phyloP scores from a whole-genome alignment of 2,797 vertebrate species.

The Sebastes hubbsi region DNA sequence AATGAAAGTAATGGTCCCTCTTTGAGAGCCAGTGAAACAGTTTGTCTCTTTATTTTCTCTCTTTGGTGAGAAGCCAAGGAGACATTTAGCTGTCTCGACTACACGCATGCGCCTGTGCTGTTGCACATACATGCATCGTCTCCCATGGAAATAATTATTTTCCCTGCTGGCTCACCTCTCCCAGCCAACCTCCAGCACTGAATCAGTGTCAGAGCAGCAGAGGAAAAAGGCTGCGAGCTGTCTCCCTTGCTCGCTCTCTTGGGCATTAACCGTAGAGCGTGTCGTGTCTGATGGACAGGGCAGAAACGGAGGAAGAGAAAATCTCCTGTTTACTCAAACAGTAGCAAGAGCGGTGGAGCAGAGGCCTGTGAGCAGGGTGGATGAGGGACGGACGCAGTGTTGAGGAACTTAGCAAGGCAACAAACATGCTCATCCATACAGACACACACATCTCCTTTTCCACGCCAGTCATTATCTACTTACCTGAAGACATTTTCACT shows the following conservation, averaged over 20 bases:
- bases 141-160: slow-evolving; percentile 65
- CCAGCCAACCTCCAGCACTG: slow-evolving; percentile 45
- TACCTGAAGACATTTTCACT: neutral
- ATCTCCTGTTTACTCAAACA: slow-evolving; percentile 51
- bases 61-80: slow-evolving; percentile 20
- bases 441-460: neutral
- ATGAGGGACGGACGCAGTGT: slow-evolving; percentile 10
- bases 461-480: neutral
- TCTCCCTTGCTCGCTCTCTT: slow-evolving; percentile 49
- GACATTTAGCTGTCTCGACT: slow-evolving; percentile 31
- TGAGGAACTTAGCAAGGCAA: slow-evolving; percentile 3
- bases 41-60: slow-evolving; percentile 8
- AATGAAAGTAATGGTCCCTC: slow-evolving; percentile 1
- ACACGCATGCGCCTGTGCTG: neutral
- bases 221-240: slow-evolving; percentile 43
- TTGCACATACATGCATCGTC: slow-evolving; percentile 11
- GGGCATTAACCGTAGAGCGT: slow-evolving; percentile 55
- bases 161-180: slow-evolving; percentile 43
- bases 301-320: slow-evolving; percentile 40
- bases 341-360: slow-evolving; percentile 21
- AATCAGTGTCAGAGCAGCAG: slow-evolving; percentile 58
- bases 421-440: neutral
- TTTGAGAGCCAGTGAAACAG: neutral
- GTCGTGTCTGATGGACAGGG: slow-evolving; percentile 44
- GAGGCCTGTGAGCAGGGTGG: neutral